phyloP scores from a whole-genome alignment of 2,113 vertebrate genomes.

The Strix aluco region DNA sequence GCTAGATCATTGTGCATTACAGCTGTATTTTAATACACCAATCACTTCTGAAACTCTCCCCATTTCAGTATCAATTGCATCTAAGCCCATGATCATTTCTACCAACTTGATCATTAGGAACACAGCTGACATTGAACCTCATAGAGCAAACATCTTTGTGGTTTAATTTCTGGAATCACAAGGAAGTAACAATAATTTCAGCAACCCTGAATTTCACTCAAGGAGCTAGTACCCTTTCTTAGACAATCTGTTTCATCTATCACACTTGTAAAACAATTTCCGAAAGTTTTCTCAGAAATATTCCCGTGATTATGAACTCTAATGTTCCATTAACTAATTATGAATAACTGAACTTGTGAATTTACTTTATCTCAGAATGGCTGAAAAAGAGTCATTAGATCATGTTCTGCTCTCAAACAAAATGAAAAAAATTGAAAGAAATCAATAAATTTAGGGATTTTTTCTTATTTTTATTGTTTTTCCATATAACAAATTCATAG shows the following conservation, averaged over 20 bases:
- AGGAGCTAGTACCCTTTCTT: background rate
- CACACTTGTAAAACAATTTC: background rate
- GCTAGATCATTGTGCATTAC: background rate
- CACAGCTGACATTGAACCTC: background rate
- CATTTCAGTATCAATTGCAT: background rate
- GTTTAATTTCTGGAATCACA: background rate
- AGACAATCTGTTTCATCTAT: background rate
- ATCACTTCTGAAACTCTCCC: background rate
- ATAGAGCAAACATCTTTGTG: background rate
- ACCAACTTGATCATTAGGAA: background rate
- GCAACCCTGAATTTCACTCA: background rate
- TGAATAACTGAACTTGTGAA: background rate
- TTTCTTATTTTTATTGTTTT: background rate
- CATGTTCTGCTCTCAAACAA: background rate
- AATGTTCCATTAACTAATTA: background rate
- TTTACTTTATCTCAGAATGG: background rate
- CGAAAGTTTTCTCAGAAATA: background rate
- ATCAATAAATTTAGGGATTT: background rate
- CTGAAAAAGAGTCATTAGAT: background rate
- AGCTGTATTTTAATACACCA: background rate
- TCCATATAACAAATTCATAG: background rate
- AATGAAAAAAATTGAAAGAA: background rate
- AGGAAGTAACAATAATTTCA: background rate
- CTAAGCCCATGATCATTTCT: background rate
- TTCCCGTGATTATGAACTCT: background rate